phyloP scores from a whole-genome alignment of 2,888 invertebrate species.

The Calliscelio sp. region DNA sequence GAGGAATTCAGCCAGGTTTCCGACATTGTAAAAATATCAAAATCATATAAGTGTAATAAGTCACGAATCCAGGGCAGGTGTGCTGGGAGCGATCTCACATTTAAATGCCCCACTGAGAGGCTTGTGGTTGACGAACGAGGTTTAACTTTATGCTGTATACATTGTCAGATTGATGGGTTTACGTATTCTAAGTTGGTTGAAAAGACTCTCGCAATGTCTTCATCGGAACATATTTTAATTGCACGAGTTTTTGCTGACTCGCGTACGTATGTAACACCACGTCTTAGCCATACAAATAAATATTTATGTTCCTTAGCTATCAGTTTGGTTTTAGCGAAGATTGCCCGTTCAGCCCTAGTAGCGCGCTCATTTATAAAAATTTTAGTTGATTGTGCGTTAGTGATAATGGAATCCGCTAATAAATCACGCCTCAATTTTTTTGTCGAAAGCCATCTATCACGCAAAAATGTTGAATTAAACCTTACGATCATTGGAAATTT shows the following conservation, averaged over 20 bases:
- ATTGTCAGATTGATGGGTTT: not conserved
- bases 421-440: not conserved
- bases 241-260: not conserved
- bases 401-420: not conserved
- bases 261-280: not conserved
- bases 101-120: not conserved
- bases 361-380: not conserved
- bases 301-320: conserved; percentile 1
- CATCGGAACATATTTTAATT: not conserved
- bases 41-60: not conserved
- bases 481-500: no score
- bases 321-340: not conserved
- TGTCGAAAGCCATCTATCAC: no score
- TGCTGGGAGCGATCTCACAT: not conserved
- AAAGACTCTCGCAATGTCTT: not conserved
- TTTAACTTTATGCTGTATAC: not conserved
- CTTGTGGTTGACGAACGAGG: not conserved
- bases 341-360: not conserved
- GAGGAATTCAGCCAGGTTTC: not conserved
- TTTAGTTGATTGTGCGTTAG: not conserved
- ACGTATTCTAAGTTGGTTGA: no score
- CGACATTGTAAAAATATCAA: conserved; percentile 6
- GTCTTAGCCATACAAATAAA: conserved; percentile 3
- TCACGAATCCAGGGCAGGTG: not conserved
- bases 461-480: no score